Conservation (phyloP, 2,797 vertebrate genomes). For the Melopsittacus undulatus region DNA sequence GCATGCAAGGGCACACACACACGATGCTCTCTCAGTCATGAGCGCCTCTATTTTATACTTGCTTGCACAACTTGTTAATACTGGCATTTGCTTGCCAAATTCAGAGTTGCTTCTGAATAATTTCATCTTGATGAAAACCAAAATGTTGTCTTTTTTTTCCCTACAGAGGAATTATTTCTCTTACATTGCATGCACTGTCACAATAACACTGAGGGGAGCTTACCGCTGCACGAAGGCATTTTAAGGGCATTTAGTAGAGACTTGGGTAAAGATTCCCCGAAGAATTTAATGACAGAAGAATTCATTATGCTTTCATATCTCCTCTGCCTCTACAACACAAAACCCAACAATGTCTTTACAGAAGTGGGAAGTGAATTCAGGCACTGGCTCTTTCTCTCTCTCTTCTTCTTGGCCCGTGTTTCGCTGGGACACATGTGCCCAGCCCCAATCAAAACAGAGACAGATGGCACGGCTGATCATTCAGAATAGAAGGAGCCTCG, state of each 20-base stretch:
- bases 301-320: conserved; percentile 65
- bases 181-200: conserved; percentile 54
- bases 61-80: conserved; percentile 76
- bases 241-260: conserved; percentile 56
- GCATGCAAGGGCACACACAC: conserved; percentile 70
- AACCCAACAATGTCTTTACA: conserved; percentile 60
- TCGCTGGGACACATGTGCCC: conserved; percentile 58
- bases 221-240: conserved; percentile 2
- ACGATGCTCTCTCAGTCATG: background rate
- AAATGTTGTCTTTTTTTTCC: conserved; percentile 38
- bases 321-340: conserved; percentile 41
- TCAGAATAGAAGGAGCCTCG: conserved; percentile 57
- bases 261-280: conserved; percentile 52
- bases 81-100: conserved; percentile 67
- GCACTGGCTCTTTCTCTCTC: conserved; percentile 22
- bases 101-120: conserved; percentile 67
- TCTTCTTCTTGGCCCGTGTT: conserved; percentile 39
- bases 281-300: conserved; percentile 67
- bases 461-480: conserved; percentile 67
- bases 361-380: conserved; percentile 60
- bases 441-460: conserved; percentile 66
- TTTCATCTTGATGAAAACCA: conserved; percentile 72
- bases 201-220: conserved; percentile 54
- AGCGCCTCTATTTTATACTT: conserved; percentile 73
- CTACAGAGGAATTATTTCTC: conserved; percentile 61